Base-by-base conservation (phyloP, 1,140 invertebrate species). In the Oreohelix idahoensis region DNA sequence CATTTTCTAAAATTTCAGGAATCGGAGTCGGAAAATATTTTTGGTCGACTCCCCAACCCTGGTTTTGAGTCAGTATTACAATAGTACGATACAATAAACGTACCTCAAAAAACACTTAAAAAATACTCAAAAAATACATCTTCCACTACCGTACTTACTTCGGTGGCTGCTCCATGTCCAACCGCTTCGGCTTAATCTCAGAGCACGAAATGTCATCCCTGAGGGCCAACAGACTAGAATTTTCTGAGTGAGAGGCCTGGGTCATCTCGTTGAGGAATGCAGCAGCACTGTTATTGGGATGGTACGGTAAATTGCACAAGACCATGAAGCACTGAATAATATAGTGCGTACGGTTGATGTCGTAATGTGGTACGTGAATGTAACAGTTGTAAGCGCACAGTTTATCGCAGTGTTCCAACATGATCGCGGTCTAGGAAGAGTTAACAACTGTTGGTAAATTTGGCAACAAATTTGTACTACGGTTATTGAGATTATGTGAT, bases 301-400 rank as follows among this genome's bases (percentile, higher is more conserved):
- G 17, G 29, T 66, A 66, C 1, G 29, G n/a, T 23, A 66, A 5
- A 8, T n/a, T 17, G 17, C 63, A 66, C n/a, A 66, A 0, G 8
- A 8, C 2, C 20, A 66, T 29, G 1, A 66, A 66, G 29, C 63
- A 66, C 8, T 32, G n/a, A 23, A 66, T 32, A 23, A 66, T 32
- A 15, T 23, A n/a, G 1, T 38, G 35, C 1, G 20, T 32, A 15
- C 36, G 20, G 39, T 17, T 63, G 17, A 2, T n/a, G 20, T 32
- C 71, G 17, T 1, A 20, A 0, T 58, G 26, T 23, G 39, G 1
- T 5, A 51, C n/a, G 53, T 49, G 39, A 36, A 66, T 39, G 23
- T 26, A n/a, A 32, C 75, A 83, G 49, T 38, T 32, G 20, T 71
- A 66, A n/a, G 63, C 63, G 63, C 63, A 66, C n/a, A 66, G 38